phyloP scores from a whole-genome alignment of 2,797 vertebrate genomes.

The Acanthopagrus latus region DNA sequence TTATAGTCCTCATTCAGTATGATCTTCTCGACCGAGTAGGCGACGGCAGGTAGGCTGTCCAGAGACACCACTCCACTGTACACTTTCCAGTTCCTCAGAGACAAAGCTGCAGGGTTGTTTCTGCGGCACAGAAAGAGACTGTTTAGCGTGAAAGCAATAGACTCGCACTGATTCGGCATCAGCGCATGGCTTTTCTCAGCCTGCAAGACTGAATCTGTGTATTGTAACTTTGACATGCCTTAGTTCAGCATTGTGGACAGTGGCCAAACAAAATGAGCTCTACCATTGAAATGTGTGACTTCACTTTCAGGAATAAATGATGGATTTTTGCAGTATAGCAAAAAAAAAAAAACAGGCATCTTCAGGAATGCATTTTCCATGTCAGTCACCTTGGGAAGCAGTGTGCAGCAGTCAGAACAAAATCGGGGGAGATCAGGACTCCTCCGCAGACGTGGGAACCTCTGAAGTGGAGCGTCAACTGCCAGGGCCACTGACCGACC shows the following conservation, averaged over 20 bases:
- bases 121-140: constrained; percentile 13
- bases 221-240: neutral
- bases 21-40: constrained; percentile 84
- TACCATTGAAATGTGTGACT: neutral
- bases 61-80: constrained; percentile 86
- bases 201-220: neutral
- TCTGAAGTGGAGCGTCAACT: constrained; percentile 88
- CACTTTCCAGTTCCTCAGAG: constrained; percentile 83
- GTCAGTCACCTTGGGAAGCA: constrained; percentile 91
- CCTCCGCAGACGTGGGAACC: constrained; percentile 88
- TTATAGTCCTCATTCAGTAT: constrained; percentile 89
- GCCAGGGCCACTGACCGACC: constrained; percentile 92
- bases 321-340: neutral
- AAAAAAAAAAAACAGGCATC: neutral
- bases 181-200: neutral
- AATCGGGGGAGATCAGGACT: constrained; percentile 88
- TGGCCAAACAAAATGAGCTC: neutral
- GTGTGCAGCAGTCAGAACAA: constrained; percentile 92
- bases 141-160: constrained; percentile 3
- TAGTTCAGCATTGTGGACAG: neutral
- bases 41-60: constrained; percentile 48
- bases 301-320: neutral
- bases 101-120: constrained; percentile 42
- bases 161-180: neutral
- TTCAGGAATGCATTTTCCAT: neutral